Percentiles rank a stretch among this genome's conserved stretches.
Evolutionary conservation across 2,797 vertebrate genomes (phyloP).

Genomic region (Urosaurus nigricauda): DNA sequence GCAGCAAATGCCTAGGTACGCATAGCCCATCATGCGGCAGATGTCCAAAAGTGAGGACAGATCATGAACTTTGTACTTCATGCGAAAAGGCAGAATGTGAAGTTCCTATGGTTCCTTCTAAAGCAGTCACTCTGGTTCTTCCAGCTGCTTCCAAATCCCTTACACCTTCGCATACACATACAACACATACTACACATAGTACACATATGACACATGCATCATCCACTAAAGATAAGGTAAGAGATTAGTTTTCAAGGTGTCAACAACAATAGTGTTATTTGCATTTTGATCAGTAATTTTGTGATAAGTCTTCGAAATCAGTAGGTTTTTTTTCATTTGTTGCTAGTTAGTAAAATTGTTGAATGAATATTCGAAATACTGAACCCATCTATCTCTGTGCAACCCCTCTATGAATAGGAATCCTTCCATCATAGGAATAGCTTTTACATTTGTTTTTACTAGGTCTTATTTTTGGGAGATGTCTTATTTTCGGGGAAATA

Average conservation of each 20-base stretch:
- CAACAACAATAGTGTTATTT: neutral
- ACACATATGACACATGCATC: neutral
- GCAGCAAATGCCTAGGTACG: neutral
- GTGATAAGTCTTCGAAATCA: neutral
- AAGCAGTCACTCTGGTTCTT: conserved; percentile 10
- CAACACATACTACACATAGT: neutral
- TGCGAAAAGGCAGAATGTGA: neutral
- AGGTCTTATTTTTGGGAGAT: too few species aligned
- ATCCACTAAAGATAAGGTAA: conserved; percentile 2
- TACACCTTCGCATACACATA: neutral
- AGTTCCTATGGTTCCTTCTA: neutral
- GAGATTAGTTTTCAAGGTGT: neutral
- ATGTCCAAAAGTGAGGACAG: neutral
- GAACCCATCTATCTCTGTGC: too few species aligned
- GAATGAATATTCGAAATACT: conserved; percentile 6
- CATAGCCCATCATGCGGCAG: neutral
- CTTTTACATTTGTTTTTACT: neutral
- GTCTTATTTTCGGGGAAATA: too few species aligned
- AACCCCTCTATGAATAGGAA: too few species aligned
- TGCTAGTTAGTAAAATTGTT: neutral
- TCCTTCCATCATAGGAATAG: neutral
- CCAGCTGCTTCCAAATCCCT: neutral
- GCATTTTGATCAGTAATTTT: conserved; percentile 1
- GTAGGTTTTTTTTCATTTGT: neutral
- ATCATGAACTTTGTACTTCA: neutral